Base-by-base conservation (phyloP, 1,140 invertebrate genomes). In the Brachionus rotundiformis region DNA sequence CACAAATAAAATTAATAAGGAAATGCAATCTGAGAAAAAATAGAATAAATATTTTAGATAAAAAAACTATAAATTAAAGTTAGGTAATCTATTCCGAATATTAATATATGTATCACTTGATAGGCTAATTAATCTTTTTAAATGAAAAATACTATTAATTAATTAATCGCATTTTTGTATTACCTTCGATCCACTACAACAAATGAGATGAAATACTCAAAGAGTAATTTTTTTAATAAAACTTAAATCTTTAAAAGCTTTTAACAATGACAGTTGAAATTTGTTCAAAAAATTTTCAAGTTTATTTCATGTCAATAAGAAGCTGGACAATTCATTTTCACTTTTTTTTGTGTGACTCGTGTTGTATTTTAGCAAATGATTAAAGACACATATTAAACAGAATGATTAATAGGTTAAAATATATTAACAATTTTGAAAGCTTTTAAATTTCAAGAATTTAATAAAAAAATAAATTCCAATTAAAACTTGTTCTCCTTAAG, bases 231-330 rank as follows among this genome's bases (percentile, higher is more conserved):
- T 54, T 54, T 54, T 54, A 54, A 54, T 54, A 54, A 54, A 41
- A 19, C 47, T 54, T 54, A 54, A 54, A 23, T 54, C 3, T 54
- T 54, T 23, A 54, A 54, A 54, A 54, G 47, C 47, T 54, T 54
- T 54, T 54, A 54, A 54, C 47, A 54, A 16, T 54, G 47, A 54
- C 47, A 54, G 47, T 54, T 54, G 47, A 54, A 54, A 54, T 54
- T 54, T 54, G 47, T 54, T 54, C 47, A 54, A 54, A 54, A 54
- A 54, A 54, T 19, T 54, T 54, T 54, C 47, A 54, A 54, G 47
- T 54, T 54, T 54, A 54, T 54, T 54, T 54, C 47, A 54, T 54
- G 47, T 54, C 47, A 54, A 54, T 54, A 54, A 54, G 47, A 54
- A 54, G 47, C 47, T 54, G 4, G 47, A 23, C 47, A 54, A 54